These are phyloP conservation scores for Epizoanthus ramosus DNA, from an alignment of 92 coral and sea anemone genomes.

Conservation along the genomic window DNA sequence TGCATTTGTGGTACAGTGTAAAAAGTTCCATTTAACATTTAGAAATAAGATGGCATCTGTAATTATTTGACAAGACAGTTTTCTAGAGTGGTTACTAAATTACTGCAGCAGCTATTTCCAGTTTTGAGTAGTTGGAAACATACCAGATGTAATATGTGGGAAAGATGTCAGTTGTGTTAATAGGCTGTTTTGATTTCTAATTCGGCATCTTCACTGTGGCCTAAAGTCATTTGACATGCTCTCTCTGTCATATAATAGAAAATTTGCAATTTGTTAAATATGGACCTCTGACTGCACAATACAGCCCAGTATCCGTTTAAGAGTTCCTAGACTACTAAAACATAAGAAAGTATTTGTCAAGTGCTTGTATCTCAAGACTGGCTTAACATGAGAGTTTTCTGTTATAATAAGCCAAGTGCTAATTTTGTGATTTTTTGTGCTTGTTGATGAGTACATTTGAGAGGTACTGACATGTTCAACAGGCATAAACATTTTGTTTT, in stretches of 20 bases:
- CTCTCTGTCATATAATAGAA: too few relatives aligned
- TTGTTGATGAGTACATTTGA: neutral
- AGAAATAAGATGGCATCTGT: too few relatives aligned
- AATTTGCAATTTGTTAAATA: neutral
- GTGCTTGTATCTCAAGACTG: conserved; percentile 10
- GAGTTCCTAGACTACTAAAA: neutral
- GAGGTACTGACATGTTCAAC: conserved; percentile 1
- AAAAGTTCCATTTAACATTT: too few relatives aligned
- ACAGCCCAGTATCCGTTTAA: neutral
- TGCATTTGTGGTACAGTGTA: too few relatives aligned
- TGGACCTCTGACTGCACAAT: neutral
- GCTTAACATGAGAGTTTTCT: neutral
- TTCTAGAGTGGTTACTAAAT: too few relatives aligned
- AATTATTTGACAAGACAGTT: too few relatives aligned
- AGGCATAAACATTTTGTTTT: conserved; percentile 40
- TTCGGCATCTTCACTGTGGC: neutral
- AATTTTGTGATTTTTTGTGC: neutral
- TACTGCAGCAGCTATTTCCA: too few relatives aligned
- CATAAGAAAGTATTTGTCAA: neutral
- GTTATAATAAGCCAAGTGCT: neutral
- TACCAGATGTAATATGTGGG: neutral
- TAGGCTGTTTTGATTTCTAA: conserved; percentile 4
- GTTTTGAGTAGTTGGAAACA: too few relatives aligned
- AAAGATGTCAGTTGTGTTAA: neutral
- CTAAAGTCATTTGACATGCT: neutral